These are phyloP conservation scores for Pachypanchax playfairii DNA, from an alignment of 2,113 vertebrate genomes.

Conservation along the genomic window DNA sequence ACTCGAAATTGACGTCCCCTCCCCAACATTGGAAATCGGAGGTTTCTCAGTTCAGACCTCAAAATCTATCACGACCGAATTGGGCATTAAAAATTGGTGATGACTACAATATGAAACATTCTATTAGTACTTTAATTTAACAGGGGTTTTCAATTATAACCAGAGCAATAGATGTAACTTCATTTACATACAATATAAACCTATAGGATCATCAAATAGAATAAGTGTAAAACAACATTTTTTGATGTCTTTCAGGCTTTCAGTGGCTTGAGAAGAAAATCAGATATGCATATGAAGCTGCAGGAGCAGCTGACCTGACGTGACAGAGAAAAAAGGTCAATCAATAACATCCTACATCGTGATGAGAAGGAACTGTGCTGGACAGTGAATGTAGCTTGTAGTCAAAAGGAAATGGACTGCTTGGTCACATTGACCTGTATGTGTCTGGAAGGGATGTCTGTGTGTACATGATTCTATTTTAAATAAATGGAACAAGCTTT, in stretches of 20 bases:
- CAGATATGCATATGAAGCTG: background rate
- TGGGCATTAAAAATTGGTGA: no score
- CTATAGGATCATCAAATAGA: no score
- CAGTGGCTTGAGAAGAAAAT: background rate
- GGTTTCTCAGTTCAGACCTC: no score
- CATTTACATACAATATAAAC: no score
- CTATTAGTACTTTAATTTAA: no score
- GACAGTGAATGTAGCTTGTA: constrained; percentile 2
- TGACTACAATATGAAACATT: no score
- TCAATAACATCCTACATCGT: constrained; percentile 35
- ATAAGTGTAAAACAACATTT: no score
- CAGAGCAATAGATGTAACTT: no score
- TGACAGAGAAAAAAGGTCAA: constrained; percentile 35
- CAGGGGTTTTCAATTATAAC: no score
- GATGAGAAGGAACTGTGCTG: constrained; percentile 31
- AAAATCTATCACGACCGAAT: no score
- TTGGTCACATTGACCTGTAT: constrained; percentile 29
- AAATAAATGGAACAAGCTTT: constrained; percentile 17
- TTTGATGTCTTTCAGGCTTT: background rate
- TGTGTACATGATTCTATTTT: constrained; percentile 42
- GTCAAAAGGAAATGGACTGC: constrained; percentile 60
- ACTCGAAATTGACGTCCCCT: no score
- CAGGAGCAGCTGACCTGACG: constrained; percentile 23
- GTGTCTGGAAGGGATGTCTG: constrained; percentile 53
- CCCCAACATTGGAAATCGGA: no score